Conservation (phyloP, 2,113 vertebrate species). For the Prietella phreatophila region DNA sequence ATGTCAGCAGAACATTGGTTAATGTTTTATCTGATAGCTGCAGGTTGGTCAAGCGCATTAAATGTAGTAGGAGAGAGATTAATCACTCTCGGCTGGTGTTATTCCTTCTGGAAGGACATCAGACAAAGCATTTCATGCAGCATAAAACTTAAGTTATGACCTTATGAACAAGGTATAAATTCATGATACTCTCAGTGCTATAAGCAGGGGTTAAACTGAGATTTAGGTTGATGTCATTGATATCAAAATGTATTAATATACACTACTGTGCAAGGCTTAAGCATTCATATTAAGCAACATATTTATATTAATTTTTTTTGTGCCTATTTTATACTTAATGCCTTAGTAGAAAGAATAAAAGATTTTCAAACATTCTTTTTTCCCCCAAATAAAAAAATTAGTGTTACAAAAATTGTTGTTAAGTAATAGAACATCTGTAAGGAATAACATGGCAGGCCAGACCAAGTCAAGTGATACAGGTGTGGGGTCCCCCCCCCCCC, state of each 20-base stretch:
- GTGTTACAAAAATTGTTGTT: not conserved
- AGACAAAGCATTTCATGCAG: not conserved
- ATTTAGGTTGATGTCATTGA: not conserved
- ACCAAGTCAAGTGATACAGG: too few relatives aligned
- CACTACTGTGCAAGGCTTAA: not conserved
- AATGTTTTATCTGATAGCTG: conserved; percentile 68
- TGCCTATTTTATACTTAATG: not conserved
- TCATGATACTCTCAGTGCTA: not conserved
- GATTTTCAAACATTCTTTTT: not conserved
- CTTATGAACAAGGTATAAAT: not conserved
- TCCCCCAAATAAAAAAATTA: not conserved
- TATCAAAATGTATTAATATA: not conserved
- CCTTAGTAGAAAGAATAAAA: not conserved
- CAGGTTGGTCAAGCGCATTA: conserved; percentile 9
- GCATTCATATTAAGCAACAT: not conserved
- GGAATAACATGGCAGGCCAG: not conserved
- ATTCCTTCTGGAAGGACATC: not conserved
- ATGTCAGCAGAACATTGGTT: conserved; percentile 71
- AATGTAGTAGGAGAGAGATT: conserved; percentile 21
- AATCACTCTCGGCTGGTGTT: conserved; percentile 34
- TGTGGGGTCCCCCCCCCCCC: not conserved
- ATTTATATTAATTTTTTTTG: not conserved
- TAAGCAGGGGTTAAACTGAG: not conserved
- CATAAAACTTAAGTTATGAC: not conserved
- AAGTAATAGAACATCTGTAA: not conserved